These are phyloP conservation scores for Enchytraeus crypticus DNA, from an alignment of 2,888 invertebrate genomes.

Conservation along the genomic window DNA sequence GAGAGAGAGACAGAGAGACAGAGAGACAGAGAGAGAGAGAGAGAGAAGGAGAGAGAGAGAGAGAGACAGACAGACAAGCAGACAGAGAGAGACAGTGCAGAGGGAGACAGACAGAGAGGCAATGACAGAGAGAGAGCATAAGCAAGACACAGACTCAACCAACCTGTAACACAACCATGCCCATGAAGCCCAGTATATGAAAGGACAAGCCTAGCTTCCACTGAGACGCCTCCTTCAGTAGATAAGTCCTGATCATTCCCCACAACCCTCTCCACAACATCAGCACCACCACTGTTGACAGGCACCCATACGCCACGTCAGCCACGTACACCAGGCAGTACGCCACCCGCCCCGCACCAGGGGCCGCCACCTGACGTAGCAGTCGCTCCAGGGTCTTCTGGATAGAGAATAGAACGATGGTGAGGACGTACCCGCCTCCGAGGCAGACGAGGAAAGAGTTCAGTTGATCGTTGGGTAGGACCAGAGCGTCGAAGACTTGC, in stretches of 20 bases:
- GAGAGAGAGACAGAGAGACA: no score
- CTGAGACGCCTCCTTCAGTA: neutral
- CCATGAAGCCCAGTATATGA: neutral
- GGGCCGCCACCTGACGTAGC: neutral
- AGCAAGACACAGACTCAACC: no score
- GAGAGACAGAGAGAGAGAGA: no score
- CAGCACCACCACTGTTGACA: conserved; percentile 1
- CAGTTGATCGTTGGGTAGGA: neutral
- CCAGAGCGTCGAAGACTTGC: neutral
- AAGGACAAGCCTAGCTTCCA: neutral
- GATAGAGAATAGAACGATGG: neutral
- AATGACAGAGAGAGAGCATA: no score
- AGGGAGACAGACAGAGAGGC: no score
- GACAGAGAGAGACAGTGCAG: no score
- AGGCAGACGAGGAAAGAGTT: neutral
- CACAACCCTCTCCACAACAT: conserved; percentile 9
- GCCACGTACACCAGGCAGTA: neutral
- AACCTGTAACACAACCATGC: conserved; percentile 3
- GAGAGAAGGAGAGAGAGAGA: no score
- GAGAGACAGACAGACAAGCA: no score
- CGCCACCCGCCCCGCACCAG: neutral
- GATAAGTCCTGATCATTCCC: neutral
- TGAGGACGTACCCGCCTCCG: neutral
- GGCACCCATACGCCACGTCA: neutral
- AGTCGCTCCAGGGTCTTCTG: neutral